phyloP scores from a whole-genome alignment of 2,888 invertebrate genomes.

The Ramazzottius varieornatus region DNA sequence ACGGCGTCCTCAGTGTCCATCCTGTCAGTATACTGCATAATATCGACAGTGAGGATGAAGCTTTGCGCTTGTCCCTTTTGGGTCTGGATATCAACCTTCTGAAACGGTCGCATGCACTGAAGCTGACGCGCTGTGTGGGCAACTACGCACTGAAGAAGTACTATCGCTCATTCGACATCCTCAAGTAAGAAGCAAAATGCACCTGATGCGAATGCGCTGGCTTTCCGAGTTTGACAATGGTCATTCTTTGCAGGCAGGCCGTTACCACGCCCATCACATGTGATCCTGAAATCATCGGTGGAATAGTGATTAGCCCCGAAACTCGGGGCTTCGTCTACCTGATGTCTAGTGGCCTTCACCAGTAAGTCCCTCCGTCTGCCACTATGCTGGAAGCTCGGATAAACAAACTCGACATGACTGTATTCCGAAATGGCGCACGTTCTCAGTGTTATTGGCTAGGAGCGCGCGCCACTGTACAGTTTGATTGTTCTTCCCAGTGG shows the following conservation, averaged over 20 bases:
- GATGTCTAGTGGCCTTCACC: background rate
- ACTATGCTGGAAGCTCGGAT: background rate
- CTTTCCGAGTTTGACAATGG: too few species aligned
- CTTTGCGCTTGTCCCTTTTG: slow-evolving; percentile 43
- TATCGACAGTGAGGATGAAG: slow-evolving; percentile 54
- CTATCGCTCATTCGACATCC: slow-evolving; percentile 50
- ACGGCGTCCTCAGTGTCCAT: slow-evolving; percentile 45
- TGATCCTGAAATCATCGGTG: background rate
- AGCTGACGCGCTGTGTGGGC: slow-evolving; percentile 54
- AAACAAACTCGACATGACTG: background rate
- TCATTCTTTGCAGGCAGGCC: background rate
- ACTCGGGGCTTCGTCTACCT: background rate
- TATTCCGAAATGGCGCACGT: too few species aligned
- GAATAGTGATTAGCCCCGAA: background rate
- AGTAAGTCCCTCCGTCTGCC: background rate
- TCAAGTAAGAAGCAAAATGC: slow-evolving; percentile 24
- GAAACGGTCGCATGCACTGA: slow-evolving; percentile 23
- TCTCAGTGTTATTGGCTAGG: too few species aligned
- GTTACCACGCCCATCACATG: background rate
- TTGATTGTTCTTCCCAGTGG: too few species aligned
- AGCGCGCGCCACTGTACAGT: too few species aligned
- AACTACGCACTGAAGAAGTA: slow-evolving; percentile 62
- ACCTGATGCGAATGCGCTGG: too few species aligned
- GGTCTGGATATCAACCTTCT: slow-evolving; percentile 44
- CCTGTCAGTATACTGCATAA: slow-evolving; percentile 64